Conservation (phyloP, 2,888 invertebrate genomes). For the Ditula angustiorana region DNA sequence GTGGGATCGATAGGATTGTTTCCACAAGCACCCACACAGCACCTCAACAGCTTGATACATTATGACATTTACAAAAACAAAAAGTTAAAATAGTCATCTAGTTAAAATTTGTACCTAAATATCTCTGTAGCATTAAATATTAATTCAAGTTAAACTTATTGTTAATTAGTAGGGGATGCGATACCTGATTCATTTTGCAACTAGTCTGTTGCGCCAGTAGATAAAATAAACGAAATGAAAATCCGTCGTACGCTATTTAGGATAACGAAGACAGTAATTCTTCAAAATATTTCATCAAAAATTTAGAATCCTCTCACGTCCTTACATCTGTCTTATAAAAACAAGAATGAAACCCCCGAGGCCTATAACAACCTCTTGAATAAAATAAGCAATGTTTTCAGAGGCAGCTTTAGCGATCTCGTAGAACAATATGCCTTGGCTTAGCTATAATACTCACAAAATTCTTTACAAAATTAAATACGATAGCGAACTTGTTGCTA, state of each 20-base stretch:
- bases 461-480: constrained; percentile 12
- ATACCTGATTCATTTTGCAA: too few species aligned
- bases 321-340: constrained; percentile 52
- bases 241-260: background rate
- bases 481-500: background rate
- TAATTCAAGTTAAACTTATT: too few species aligned
- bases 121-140: too few species aligned
- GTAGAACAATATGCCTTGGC: constrained; percentile 9
- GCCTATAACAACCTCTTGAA: constrained; percentile 54
- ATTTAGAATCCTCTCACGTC: constrained; percentile 55
- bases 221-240: background rate
- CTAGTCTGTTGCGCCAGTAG: too few species aligned
- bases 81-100: too few species aligned
- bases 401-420: constrained; percentile 10
- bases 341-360: constrained; percentile 53
- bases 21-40: constrained; percentile 18
- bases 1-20: constrained; percentile 18
- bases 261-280: constrained; percentile 1
- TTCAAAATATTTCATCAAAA: constrained; percentile 25
- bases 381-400: constrained; percentile 50
- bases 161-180: too few species aligned
- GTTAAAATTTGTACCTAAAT: too few species aligned
- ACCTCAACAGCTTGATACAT: too few species aligned
- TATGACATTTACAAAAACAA: too few species aligned
- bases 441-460: constrained; percentile 4